Base-by-base conservation (phyloP, 2,797 vertebrate genomes). In the Lophotriccus pileatus region DNA sequence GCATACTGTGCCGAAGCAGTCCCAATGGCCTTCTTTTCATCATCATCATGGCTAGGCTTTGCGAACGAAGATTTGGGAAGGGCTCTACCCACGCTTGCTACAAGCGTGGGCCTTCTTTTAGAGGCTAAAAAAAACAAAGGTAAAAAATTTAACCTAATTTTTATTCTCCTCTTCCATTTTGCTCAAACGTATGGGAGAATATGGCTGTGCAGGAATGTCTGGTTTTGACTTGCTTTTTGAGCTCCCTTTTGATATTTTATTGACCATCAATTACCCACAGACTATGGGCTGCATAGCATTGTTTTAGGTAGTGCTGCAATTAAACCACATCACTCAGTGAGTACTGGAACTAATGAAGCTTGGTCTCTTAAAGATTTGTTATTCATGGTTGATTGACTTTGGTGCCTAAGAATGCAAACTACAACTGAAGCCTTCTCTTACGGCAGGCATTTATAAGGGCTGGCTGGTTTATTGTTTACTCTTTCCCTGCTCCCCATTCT, bases 281-380 rank as follows among this genome's bases (percentile, higher is more conserved):
- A 84, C 86, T 76, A 66, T 17, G 22, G 67, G 43, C 49, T 89
- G 27, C 52, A 58, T 41, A 75, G 44, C n/a, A 84, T 44, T 93
- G 55, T 89, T 94, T 93, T 93, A 96, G 86, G 81, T 92, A 50
- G 81, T 59, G 70, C 59, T 87, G 89, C 86, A 90, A 93, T 95
- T 94, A 93, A 95, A 82, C 87, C 90, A 90, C 83, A 94, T 75
- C 70, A 76, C 63, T 60, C 55, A 69, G 53, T 69, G 50, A 88
- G 77, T 80, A 89, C 74, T 90, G 81, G 67, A 96, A 92, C 86
- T 93, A 96, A 94, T 82, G 70, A 96, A 94, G 86, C 81, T 92
- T 90, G 63, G 70, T 73, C 86, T 92, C 90, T 87, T 82, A 92
- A 92, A 93, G 84, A 92, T 89, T 88, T 93, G 80, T 62, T 95